Conservation (phyloP, 2,113 vertebrate species). For the Corythoichthys haematopterus region DNA sequence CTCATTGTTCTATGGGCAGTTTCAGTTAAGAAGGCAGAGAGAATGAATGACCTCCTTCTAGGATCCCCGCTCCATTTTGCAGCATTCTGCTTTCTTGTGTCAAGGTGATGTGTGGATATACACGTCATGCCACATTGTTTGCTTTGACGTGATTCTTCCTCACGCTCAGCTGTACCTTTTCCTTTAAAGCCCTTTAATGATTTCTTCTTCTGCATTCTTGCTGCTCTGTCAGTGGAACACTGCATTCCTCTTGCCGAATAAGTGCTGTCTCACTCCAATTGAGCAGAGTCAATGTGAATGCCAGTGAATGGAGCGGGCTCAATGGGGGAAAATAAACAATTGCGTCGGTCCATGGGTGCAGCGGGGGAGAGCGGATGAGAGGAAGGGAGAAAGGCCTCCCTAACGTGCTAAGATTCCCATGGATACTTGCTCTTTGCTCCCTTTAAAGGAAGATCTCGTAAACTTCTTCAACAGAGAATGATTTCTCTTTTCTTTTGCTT, state of each 20-base stretch:
- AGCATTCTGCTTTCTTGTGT: slow-evolving; percentile 44
- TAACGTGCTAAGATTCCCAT: slow-evolving; percentile 70
- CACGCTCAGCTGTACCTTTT: slow-evolving; percentile 56
- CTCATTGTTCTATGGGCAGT: slow-evolving; percentile 47
- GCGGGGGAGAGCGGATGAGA: slow-evolving; percentile 61
- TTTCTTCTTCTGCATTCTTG: slow-evolving; percentile 66
- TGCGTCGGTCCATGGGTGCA: slow-evolving; percentile 67
- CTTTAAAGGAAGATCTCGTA: slow-evolving; percentile 63
- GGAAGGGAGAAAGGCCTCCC: slow-evolving; percentile 62
- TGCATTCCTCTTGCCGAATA: slow-evolving; percentile 69
- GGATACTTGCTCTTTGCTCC: slow-evolving; percentile 62
- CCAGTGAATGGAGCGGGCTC: slow-evolving; percentile 69
- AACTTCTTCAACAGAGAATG: slow-evolving; percentile 63
- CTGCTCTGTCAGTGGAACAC: slow-evolving; percentile 67
- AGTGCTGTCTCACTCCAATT: slow-evolving; percentile 74
- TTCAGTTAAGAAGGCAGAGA: slow-evolving; percentile 45
- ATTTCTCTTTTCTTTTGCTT: slow-evolving; percentile 58
- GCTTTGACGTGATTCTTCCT: slow-evolving; percentile 26
- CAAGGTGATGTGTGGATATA: slow-evolving; percentile 57
- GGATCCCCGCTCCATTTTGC: slow-evolving; percentile 53
- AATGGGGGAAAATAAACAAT: slow-evolving; percentile 76
- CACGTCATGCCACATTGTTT: slow-evolving; percentile 40
- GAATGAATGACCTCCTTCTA: slow-evolving; percentile 54
- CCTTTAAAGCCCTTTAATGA: slow-evolving; percentile 57
- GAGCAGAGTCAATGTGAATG: slow-evolving; percentile 70